Base-by-base conservation (phyloP, 1,140 invertebrate genomes). In the Drosophila asahinai region DNA sequence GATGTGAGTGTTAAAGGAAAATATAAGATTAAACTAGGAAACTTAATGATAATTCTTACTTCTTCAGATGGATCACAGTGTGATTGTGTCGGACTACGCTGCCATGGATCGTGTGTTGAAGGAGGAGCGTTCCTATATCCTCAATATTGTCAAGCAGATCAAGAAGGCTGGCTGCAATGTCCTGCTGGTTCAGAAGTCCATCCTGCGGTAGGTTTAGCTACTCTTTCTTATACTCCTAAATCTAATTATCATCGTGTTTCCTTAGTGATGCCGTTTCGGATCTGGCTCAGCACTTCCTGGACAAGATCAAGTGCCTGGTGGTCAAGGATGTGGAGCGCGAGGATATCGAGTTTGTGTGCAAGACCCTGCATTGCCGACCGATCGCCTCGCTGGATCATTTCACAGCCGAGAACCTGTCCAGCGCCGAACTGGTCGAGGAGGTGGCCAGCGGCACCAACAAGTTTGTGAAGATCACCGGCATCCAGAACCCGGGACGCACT, bases 301-400 rank as follows among this genome's bases (percentile, higher is more conserved):
- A 99, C 89, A 99, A 99, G 95, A 98, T 99, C 93, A 99, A 99
- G 93, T 99, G 99, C 47, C 97, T 99, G 97, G 98, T 99, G 9
- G 95, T 99, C 22, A 99, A 99, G 93, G 98, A 99, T 93, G 96
- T 99, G 78, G 99, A 99, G 94, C 95, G 99, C 52, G 98, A 99
- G 93, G 99, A 99, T 83, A 98, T 99, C 90, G 97, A 99, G 86
- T 99, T 99, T 93, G 95, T 99, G 51, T 99, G 98, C 94, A 99
- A 99, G 94, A 98, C 97, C 55, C 94, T 99, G 12, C 96, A 96
- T 22, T 99, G 99, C 93, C 95, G 98, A 61, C 99, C 99, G 5
- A 98, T 99, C 91, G 99, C 99, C n/a, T 99, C 98, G 40, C 93
- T 99, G 47, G 99, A 99, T 94, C 99, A 99, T 93, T 99, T 99